phyloP scores from a whole-genome alignment of 2,113 vertebrate species.

The Galeopterus variegatus region DNA sequence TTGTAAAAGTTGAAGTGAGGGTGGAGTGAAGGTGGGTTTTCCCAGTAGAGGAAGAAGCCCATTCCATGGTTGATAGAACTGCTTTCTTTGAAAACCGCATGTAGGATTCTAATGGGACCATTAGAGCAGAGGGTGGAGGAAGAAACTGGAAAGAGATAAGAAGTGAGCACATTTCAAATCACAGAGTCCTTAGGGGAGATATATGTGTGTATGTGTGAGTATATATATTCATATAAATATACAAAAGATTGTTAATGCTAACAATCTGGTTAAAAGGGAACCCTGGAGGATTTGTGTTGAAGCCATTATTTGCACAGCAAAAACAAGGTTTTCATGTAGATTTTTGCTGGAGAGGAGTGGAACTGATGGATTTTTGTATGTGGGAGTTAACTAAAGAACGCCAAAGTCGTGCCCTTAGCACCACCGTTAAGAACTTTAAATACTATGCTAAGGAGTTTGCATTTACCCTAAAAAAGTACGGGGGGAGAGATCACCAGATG shows the following conservation, averaged over 20 bases:
- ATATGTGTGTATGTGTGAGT: background rate
- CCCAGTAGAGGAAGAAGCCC: too few relatives aligned
- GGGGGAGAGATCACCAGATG: background rate
- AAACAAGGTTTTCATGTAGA: background rate
- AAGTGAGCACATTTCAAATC: background rate
- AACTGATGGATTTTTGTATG: background rate
- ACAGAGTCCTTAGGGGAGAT: background rate
- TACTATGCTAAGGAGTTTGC: background rate
- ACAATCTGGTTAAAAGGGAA: background rate
- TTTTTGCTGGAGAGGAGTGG: background rate
- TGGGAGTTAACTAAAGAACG: background rate
- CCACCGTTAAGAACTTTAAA: background rate
- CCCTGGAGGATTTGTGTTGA: background rate
- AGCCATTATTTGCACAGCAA: background rate
- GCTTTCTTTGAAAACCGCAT: background rate
- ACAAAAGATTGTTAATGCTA: background rate
- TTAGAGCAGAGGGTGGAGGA: background rate
- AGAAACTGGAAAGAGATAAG: background rate
- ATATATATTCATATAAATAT: background rate
- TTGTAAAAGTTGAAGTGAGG: background rate
- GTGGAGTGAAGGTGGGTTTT: background rate
- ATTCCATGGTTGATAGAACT: fast-evolving
- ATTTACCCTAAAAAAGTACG: background rate
- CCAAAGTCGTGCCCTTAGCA: background rate
- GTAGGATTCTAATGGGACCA: background rate